Conservation (phyloP, 2,113 vertebrate genomes). For the Pelusios castaneus region DNA sequence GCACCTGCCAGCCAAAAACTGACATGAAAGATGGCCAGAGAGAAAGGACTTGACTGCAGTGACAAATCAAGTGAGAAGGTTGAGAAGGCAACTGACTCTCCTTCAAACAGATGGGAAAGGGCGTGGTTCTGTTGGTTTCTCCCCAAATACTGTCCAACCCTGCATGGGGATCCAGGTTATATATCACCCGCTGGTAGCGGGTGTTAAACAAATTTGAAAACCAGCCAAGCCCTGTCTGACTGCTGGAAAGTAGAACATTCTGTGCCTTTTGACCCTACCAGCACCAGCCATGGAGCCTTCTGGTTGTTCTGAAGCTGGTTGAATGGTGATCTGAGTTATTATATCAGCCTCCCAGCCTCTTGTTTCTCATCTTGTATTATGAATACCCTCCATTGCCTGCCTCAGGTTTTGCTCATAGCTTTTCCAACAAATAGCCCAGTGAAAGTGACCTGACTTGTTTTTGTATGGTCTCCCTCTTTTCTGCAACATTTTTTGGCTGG, state of each 20-base stretch:
- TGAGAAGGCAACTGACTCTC: background rate
- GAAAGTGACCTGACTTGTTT: background rate
- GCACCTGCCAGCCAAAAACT: background rate
- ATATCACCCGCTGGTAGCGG: background rate
- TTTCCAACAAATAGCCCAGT: background rate
- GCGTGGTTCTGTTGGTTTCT: background rate
- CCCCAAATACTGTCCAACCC: fast-evolving
- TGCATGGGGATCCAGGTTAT: background rate
- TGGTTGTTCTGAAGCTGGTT: background rate
- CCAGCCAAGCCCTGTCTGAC: background rate
- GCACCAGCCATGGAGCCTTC: background rate
- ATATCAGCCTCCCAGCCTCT: background rate
- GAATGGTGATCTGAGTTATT: background rate
- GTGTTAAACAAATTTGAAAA: background rate
- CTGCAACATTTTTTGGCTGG: too few species aligned
- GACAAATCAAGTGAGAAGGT: background rate
- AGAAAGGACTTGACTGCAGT: background rate
- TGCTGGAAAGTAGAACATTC: background rate
- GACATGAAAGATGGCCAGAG: background rate
- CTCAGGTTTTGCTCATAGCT: background rate
- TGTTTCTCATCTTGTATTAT: background rate
- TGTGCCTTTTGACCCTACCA: background rate
- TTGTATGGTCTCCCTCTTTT: background rate
- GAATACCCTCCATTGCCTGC: background rate
- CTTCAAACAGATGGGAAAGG: background rate